Base-by-base conservation (phyloP, 2,113 vertebrate species). In the Platysteira castanea region DNA sequence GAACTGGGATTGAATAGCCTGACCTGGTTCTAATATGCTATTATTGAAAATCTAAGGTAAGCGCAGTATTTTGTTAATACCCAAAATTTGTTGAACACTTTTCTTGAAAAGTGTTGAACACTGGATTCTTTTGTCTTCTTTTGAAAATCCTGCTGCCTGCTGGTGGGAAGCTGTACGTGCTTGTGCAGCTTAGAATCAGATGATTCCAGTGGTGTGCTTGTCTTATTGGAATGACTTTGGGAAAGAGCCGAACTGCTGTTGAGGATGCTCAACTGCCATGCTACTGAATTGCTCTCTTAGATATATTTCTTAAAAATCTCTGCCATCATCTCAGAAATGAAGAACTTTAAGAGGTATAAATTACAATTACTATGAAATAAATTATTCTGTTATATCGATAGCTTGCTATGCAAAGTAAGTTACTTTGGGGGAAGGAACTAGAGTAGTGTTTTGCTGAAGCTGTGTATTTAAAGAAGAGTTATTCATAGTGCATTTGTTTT, bases 21-120 rank as follows among this genome's bases (percentile, higher is more conserved):
- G 92, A 90, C 16, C 46, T 92, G 56, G 47, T 93, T 96, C 67
- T 84, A 64, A 81, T 91, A 65, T 87, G 71, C 81, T 93, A 64
- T 75, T 96, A 67, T 74, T 90, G 74, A 92, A 97, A 93, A 84
- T 88, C 65, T 86, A 88, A 90, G 95, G 76, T 83, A 67, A 83
- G 73, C 27, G 37, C 26, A 74, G 46, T 93, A 47, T 93, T 91
- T 92, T 91, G 71, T 93, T 90, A 78, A 80, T 65, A 84, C 57
- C n/a, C 60, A 53, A 52, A 54, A 96, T 90, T 91, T 84, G 23
- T 85, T 87, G 47, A 92, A 28, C 23, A 23, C 75, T 96, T 96
- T 28, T 67, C 64, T 76, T n/a, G n/a, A n/a, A n/a, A n/a, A n/a
- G n/a, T n/a, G n/a, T n/a, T n/a, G n/a, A n/a, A n/a, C n/a, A n/a